Conservation (phyloP, 2,113 vertebrate genomes). For the Muntiacus muntjak region DNA sequence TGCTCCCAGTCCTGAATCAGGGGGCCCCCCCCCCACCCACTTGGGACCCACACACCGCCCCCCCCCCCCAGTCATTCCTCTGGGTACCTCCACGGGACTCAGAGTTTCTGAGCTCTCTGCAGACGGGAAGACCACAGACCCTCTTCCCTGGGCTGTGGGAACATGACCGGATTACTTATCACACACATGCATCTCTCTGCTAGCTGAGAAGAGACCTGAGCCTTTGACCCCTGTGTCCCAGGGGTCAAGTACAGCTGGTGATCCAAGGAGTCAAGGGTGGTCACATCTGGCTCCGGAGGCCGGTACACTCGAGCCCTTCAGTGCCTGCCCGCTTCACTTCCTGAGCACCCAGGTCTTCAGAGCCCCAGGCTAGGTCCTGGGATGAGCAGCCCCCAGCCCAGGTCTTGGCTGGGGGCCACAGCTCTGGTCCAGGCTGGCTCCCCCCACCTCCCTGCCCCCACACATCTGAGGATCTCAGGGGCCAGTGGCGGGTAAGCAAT, state of each 20-base stretch:
- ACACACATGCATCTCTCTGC: background rate
- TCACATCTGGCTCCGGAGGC: background rate
- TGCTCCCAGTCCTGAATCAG: background rate
- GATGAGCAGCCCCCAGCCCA: background rate
- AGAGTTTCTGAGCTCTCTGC: background rate
- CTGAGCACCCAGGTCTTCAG: background rate
- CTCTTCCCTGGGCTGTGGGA: background rate
- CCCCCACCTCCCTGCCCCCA: fast-evolving
- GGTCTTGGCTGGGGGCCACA: fast-evolving
- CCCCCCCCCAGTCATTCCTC: background rate
- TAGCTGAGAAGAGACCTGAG: background rate
- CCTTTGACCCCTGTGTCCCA: background rate
- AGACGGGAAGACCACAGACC: background rate
- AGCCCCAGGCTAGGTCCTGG: background rate
- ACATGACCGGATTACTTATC: background rate
- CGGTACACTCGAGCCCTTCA: fast-evolving
- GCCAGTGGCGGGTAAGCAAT: fast-evolving
- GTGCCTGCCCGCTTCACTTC: background rate
- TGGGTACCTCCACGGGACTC: background rate
- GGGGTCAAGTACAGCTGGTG: background rate
- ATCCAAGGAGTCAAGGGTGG: background rate
- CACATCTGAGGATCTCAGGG: fast-evolving
- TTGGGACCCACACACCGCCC: background rate
- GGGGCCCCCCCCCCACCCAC: too few relatives aligned
- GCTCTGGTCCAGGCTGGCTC: background rate